A percentile compares a stretch with the other conserved stretches of the same genome.
These are phyloP conservation scores for Chamaetylas fuelleborni DNA, from an alignment of 2,113 vertebrate species.

Conservation along the genomic window DNA sequence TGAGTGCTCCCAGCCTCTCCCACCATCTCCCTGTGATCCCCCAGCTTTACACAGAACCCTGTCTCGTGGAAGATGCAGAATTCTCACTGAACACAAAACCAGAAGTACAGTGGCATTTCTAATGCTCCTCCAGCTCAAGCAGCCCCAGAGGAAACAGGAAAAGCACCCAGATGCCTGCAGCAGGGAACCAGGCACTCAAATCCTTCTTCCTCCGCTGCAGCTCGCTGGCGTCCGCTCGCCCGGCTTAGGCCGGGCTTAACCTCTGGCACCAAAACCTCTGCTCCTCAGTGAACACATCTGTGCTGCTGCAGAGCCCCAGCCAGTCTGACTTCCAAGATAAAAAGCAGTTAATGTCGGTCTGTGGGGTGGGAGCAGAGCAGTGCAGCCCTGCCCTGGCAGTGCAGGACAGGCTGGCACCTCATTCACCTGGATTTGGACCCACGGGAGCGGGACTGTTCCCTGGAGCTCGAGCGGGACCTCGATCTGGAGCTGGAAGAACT, in stretches of 20 bases:
- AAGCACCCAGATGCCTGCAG: neutral
- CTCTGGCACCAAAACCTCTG: neutral
- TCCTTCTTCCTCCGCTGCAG: slow-evolving; percentile 38
- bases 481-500: slow-evolving; percentile 97
- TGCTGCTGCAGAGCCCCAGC: slow-evolving; percentile 32
- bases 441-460: slow-evolving; percentile 81
- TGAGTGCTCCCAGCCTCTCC: neutral
- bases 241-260: neutral
- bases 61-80: neutral
- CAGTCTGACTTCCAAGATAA: slow-evolving; percentile 42
- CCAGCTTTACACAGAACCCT: rapidly evolving
- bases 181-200: neutral
- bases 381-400: slow-evolving; percentile 76
- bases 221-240: neutral
- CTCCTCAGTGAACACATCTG: slow-evolving; percentile 22
- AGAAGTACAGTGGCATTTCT: neutral
- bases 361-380: slow-evolving; percentile 50
- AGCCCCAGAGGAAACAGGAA: neutral
- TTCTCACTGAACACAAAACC: neutral
- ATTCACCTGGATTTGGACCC: slow-evolving; percentile 99
- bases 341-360: slow-evolving; percentile 52
- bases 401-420: slow-evolving; percentile 89
- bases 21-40: rapidly evolving
- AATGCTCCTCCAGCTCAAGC: neutral
- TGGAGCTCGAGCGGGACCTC: slow-evolving; percentile 90